Evolutionary conservation across 2,797 vertebrate species (phyloP), one percentile per base, ranked within the genome.

Genomic region (Diplodus sargus): DNA sequence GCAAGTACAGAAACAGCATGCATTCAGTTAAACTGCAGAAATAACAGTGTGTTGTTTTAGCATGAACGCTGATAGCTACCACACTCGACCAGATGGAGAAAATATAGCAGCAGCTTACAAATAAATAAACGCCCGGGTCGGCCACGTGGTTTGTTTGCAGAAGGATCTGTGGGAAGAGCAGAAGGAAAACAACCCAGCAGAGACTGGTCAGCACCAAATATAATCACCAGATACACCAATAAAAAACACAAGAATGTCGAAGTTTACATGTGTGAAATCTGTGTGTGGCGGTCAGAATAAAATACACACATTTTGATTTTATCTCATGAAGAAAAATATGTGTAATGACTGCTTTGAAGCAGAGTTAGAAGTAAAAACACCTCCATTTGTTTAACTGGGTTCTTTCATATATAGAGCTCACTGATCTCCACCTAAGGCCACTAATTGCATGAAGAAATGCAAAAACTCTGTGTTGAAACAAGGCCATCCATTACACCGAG

Each of bases 381-480:
- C 75, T 83, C 60, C 28, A 66, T 87, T 80, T 85, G 64, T 83
- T 77, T 78, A 34, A 83, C 64, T 81, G 57, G 53, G 28, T 73
- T 84, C 73, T 81, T 60, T 66, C 25, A 74, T 15, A 59, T 22
- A 51, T 15, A 58, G 22, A 47, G 2, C 66, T 72, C 56, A 5
- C 78, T 88, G 80, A 89, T 89, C 76, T 75, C 39, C 14, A 71
- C 48, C 73, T 78, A 79, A 86, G 69, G 82, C 82, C 74, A 57
- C 70, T 91, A 91, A 93, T 89, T 89, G 81, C 79, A 75, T 17
- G n/a, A 12, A 89, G 84, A 90, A 86, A 89, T 68, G 52, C 60
- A 76, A 74, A 75, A 86, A 77, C 71, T 82, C 65, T 52, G 69
- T 88, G 88, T 88, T 93, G 74, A 86, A 87, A 89, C 87, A 88